Conservation (phyloP, 1,140 invertebrate species). For the Trichonephila inaurata region DNA sequence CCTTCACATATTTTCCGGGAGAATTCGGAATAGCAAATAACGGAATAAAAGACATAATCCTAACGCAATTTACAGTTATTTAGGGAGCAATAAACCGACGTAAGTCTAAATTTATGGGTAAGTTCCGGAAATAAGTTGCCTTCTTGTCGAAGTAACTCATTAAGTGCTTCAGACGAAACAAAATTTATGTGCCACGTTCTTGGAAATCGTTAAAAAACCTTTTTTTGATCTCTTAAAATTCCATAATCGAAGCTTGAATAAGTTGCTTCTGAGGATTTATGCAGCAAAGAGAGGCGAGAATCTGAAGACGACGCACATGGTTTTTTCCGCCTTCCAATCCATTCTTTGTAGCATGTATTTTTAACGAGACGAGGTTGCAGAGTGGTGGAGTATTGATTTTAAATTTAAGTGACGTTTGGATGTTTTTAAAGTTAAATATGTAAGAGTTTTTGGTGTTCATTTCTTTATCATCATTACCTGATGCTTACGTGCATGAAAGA, state of each 20-base stretch:
- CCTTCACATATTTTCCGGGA: background rate
- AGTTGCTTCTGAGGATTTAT: conserved; percentile 41
- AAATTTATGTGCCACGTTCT: conserved; percentile 61
- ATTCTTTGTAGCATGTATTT: conserved; percentile 50
- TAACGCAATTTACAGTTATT: conserved; percentile 60
- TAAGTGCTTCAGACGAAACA: conserved; percentile 55
- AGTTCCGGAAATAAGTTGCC: conserved; percentile 64
- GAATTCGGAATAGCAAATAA: background rate
- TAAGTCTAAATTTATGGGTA: conserved; percentile 57
- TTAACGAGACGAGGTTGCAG: conserved; percentile 61
- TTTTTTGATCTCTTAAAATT: conserved; percentile 65
- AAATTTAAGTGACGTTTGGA: conserved; percentile 45
- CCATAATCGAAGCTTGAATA: conserved; percentile 68
- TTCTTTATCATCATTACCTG: conserved; percentile 55
- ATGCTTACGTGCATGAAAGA: conserved; percentile 38
- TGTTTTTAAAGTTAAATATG: conserved; percentile 60
- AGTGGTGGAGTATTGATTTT: conserved; percentile 49
- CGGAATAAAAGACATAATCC: conserved; percentile 50
- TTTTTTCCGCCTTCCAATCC: background rate
- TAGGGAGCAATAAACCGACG: conserved; percentile 64
- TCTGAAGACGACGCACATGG: background rate
- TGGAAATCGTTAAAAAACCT: conserved; percentile 65
- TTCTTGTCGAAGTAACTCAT: conserved; percentile 68
- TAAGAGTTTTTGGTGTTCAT: conserved; percentile 15
- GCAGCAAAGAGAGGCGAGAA: background rate